Evolutionary conservation across 2,888 invertebrate genomes (phyloP).

Genomic region (Ophion slaviceki): DNA sequence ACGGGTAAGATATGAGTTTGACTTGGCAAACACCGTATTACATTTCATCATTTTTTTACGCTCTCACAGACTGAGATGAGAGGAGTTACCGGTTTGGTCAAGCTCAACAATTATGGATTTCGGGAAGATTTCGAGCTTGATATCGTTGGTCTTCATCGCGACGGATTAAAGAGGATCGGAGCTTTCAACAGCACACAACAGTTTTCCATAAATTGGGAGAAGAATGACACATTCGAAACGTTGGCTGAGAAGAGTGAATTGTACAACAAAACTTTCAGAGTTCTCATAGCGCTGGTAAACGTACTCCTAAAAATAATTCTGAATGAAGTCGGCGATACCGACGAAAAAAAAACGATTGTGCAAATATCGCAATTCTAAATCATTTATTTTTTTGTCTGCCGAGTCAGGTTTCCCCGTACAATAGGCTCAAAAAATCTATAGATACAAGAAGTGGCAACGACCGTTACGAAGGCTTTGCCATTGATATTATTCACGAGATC

Average conservation of each 20-base stretch:
- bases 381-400: neutral
- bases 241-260: conserved; percentile 85
- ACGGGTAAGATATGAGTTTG: neutral
- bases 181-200: conserved; percentile 87
- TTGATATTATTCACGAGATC: conserved; percentile 94
- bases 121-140: conserved; percentile 89
- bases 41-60: neutral
- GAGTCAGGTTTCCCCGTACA: conserved; percentile 92
- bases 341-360: neutral
- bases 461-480: conserved; percentile 94
- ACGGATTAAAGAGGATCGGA: conserved; percentile 88
- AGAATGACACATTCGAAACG: conserved; percentile 76
- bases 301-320: neutral
- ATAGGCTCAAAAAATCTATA: conserved; percentile 92
- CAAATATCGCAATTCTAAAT: neutral
- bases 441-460: conserved; percentile 90
- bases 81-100: conserved; percentile 91
- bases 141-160: conserved; percentile 87
- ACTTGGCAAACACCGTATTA: neutral
- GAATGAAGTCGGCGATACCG: neutral
- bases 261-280: conserved; percentile 89
- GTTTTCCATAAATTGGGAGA: conserved; percentile 85
- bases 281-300: conserved; percentile 89
- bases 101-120: conserved; percentile 91
- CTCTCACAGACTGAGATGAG: conserved; percentile 85